Evolutionary conservation across 1,140 invertebrate species (phyloP).

Genomic region (Maniola jurtina): DNA sequence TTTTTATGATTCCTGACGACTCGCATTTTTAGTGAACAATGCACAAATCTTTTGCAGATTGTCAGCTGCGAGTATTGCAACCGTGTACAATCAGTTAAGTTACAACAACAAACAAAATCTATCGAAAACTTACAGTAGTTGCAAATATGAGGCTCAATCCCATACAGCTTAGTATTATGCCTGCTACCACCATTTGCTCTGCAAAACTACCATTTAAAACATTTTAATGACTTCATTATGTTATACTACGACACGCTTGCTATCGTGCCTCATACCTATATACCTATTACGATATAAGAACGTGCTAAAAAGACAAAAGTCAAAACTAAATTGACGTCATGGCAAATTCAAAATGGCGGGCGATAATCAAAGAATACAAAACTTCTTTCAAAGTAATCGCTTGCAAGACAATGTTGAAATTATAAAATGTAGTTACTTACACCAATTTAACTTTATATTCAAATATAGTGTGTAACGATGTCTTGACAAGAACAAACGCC

Average conservation of each 20-base stretch:
- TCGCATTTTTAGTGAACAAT: too few relatives aligned
- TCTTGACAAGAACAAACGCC: slow-evolving; percentile 57
- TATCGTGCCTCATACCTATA: too few relatives aligned
- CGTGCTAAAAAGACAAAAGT: neutral
- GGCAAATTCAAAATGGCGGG: too few relatives aligned
- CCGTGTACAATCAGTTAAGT: too few relatives aligned
- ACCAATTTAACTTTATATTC: slow-evolving; percentile 68
- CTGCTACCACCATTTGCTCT: slow-evolving; percentile 55
- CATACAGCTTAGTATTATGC: slow-evolving; percentile 51
- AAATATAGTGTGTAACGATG: slow-evolving; percentile 64
- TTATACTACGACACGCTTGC: too few relatives aligned
- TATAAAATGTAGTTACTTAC: slow-evolving; percentile 44
- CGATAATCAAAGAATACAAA: too few relatives aligned
- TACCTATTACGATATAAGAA: too few relatives aligned
- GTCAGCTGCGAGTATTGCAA: too few relatives aligned
- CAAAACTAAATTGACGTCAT: neutral
- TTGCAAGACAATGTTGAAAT: neutral
- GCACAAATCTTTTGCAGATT: too few relatives aligned
- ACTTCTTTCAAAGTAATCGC: too few relatives aligned
- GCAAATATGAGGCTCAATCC: slow-evolving; percentile 50
- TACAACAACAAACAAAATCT: neutral
- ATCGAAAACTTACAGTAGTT: slow-evolving; percentile 45
- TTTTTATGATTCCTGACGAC: too few relatives aligned
- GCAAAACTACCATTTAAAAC: slow-evolving; percentile 38
- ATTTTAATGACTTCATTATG: too few relatives aligned